These are phyloP conservation scores for Neoascia interrupta DNA, from an alignment of 2,888 invertebrate species.

Conservation along the genomic window DNA sequence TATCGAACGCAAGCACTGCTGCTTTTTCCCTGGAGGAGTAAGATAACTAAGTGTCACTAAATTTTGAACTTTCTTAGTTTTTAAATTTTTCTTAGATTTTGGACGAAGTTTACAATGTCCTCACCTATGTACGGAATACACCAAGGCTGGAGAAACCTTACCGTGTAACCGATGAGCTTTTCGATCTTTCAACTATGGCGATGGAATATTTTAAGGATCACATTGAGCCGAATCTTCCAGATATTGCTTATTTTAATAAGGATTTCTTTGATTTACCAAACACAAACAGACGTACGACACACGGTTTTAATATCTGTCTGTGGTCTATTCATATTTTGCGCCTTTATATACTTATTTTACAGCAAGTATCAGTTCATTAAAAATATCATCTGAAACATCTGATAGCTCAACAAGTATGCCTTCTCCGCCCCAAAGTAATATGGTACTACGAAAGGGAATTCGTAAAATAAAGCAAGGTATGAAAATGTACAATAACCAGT, in stretches of 20 bases:
- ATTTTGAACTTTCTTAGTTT: neutral
- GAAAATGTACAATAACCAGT: slow-evolving; percentile 92
- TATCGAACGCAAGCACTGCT: slow-evolving; percentile 94
- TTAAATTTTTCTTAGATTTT: slow-evolving; percentile 84
- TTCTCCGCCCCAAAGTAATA: slow-evolving; percentile 89
- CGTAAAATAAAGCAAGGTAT: slow-evolving; percentile 93
- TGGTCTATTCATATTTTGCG: slow-evolving; percentile 12
- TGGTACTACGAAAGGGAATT: slow-evolving; percentile 91
- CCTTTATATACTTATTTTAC: slow-evolving; percentile 70
- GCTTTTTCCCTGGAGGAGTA: slow-evolving; percentile 97
- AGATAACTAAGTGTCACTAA: slow-evolving; percentile 70
- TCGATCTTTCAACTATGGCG: slow-evolving; percentile 97
- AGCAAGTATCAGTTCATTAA: slow-evolving; percentile 76
- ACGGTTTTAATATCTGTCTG: neutral
- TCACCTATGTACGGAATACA: slow-evolving; percentile 90
- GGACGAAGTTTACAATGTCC: slow-evolving; percentile 93
- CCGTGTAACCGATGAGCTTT: slow-evolving; percentile 95
- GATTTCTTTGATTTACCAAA: slow-evolving; percentile 86
- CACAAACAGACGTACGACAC: slow-evolving; percentile 75
- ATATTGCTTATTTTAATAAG: slow-evolving; percentile 92
- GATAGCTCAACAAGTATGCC: slow-evolving; percentile 80
- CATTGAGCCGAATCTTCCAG: slow-evolving; percentile 93
- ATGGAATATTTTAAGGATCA: slow-evolving; percentile 98
- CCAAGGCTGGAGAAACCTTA: slow-evolving; percentile 92
- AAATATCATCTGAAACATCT: slow-evolving; percentile 76